phyloP scores from a whole-genome alignment of 2,888 invertebrate genomes.

The Phoenoteleia sp. region DNA sequence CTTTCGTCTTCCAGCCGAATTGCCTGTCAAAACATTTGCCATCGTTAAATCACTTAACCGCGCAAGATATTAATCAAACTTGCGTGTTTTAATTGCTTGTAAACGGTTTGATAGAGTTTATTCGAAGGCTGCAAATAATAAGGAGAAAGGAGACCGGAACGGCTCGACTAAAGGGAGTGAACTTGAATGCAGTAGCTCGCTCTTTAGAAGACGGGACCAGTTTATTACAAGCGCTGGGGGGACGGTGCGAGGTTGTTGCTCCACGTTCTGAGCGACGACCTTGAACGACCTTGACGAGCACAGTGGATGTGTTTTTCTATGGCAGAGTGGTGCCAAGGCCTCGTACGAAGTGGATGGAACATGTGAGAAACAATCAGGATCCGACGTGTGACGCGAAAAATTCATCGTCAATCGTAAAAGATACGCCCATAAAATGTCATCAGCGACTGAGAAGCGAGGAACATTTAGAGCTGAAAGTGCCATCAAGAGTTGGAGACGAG shows the following conservation, averaged over 20 bases:
- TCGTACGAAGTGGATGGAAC: conserved; percentile 36
- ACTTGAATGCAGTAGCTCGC: conserved; percentile 53
- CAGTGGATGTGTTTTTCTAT: conserved; percentile 62
- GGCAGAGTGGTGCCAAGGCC: conserved; percentile 69
- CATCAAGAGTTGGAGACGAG: not conserved
- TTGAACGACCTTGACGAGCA: conserved; percentile 74
- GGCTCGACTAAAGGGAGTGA: conserved; percentile 51
- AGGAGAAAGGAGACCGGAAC: conserved; percentile 64
- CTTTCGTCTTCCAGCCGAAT: too few relatives aligned
- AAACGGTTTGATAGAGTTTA: conserved; percentile 60
- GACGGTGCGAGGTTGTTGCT: conserved; percentile 70
- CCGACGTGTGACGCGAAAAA: conserved; percentile 43
- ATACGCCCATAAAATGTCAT: conserved; percentile 30
- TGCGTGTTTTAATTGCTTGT: conserved; percentile 64
- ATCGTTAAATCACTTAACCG: conserved; percentile 25
- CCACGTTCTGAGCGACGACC: conserved; percentile 72
- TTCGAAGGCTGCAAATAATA: conserved; percentile 61
- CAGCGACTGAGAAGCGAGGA: not conserved
- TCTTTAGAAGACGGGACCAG: conserved; percentile 68
- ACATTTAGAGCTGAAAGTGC: not conserved
- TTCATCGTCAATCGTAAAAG: conserved; percentile 11
- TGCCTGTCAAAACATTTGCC: too few relatives aligned
- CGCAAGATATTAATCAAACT: conserved; percentile 34
- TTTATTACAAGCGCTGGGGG: conserved; percentile 72
- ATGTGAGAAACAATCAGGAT: conserved; percentile 48